Evolutionary conservation across 2,888 invertebrate genomes (phyloP), one percentile per base, ranked within the genome.

Genomic region (Orthonevra nobilis): DNA sequence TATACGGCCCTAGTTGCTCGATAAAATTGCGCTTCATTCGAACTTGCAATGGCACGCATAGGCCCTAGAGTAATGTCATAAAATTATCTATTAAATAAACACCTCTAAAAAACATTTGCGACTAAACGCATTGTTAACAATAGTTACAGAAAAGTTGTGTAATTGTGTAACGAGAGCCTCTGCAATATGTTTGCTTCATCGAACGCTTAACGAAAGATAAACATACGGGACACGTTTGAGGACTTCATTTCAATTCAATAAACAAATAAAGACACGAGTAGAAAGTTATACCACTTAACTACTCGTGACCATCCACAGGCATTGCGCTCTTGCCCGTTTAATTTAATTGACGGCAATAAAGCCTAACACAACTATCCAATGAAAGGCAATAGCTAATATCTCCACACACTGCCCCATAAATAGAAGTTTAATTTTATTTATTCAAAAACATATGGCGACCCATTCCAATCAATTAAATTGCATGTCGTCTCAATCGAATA

Each of bases 351-450:
- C 3, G 5, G 23, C 23, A 23, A 23, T 5, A 23, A 4, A 23
- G 23, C 23, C 23, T 5, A 4, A 5, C 23, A 23, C 23, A 23
- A 9, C 28, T 14, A 36, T 26, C 17, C 26, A 46, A 44, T 66
- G 10, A 54, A 23, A n/a, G 15, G 5, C 32, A 20, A 10, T 28
- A 10, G 10, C 3, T 4, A 46, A 17, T n/a, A 28, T 20, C 48
- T 23, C 61, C 15, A 4, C 26, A 1, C 19, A 9, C 6, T 3
- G 14, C 6, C 6, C 19, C 46, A 68, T 68, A 58, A 32, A 56
- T 68, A 58, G 38, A 58, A 46, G 42, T 32, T 23, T 14, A 50
- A 50, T 50, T 40, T n/a, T n/a, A n/a, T n/a, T n/a, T n/a, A n/a
- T n/a, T 60, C 40, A 68, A 34, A n/a, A 14, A 38, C 36, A n/a